A percentile compares a stretch with the other conserved stretches of the same genome.
Evolutionary conservation across 2,797 vertebrate species (phyloP).

Genomic region (Salmo trutta): DNA sequence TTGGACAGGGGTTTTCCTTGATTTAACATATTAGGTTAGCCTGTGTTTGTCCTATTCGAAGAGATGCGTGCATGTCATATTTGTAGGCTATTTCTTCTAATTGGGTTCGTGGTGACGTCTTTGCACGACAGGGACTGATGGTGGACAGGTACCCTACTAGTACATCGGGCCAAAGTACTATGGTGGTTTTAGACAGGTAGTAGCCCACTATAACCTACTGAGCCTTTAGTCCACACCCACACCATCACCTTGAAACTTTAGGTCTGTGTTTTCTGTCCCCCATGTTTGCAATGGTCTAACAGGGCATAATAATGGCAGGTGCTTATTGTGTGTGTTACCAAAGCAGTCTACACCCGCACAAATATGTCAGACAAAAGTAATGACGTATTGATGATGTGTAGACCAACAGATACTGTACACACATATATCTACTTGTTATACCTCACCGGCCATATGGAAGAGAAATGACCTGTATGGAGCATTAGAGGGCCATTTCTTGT

Average conservation of each 20-base stretch:
- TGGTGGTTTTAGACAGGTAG: neutral
- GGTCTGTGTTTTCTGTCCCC: neutral
- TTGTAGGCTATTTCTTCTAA: neutral
- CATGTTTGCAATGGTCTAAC: neutral
- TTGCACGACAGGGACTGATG: neutral
- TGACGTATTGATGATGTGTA: neutral
- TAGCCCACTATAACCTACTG: neutral
- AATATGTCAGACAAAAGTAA: neutral
- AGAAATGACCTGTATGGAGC: slow-evolving; percentile 3
- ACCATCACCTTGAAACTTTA: neutral
- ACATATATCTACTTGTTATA: neutral
- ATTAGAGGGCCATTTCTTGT: neutral
- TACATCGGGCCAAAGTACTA: neutral
- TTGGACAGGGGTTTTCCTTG: neutral
- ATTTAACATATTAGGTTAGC: neutral
- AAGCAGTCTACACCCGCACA: neutral
- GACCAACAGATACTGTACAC: neutral
- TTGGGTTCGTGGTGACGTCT: neutral
- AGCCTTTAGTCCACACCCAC: neutral
- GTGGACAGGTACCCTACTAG: neutral
- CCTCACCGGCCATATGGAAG: slow-evolving; percentile 9
- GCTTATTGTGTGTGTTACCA: neutral
- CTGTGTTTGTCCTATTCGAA: neutral
- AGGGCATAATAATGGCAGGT: neutral
- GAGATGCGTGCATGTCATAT: neutral